phyloP scores from a whole-genome alignment of 2,888 invertebrate species.

The Thumatha senex region DNA sequence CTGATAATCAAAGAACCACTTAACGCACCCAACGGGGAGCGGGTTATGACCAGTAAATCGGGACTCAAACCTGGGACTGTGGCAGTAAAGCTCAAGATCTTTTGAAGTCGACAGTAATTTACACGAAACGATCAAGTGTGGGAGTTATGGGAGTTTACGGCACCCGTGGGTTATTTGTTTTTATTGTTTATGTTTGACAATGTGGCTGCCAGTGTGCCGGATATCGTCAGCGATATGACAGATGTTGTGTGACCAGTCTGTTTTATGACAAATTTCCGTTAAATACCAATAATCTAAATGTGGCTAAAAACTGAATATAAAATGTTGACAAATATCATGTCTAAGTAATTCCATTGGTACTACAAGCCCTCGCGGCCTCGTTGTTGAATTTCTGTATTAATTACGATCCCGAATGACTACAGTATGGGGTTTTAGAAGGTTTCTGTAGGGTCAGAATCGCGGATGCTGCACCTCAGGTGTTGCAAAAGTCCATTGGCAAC shows the following conservation, averaged over 20 bases:
- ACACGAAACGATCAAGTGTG: constrained; percentile 13
- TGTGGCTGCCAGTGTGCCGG: constrained; percentile 23
- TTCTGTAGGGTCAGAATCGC: no score
- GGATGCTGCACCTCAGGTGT: no score
- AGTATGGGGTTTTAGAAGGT: no score
- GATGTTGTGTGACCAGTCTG: constrained; percentile 2
- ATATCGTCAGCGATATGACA: not conserved
- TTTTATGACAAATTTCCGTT: not conserved
- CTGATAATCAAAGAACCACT: constrained; percentile 14
- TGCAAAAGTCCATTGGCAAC: no score
- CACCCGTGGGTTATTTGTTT: constrained; percentile 12
- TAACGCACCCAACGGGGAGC: constrained; percentile 4
- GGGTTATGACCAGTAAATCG: constrained; percentile 15
- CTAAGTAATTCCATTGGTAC: no score
- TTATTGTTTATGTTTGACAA: constrained; percentile 21
- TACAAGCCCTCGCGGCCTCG: no score
- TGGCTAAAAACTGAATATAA: no score
- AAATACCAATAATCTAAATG: no score
- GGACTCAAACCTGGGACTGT: constrained; percentile 6
- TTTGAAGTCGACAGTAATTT: constrained; percentile 63
- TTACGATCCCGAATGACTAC: no score
- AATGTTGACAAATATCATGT: no score
- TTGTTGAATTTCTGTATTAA: no score
- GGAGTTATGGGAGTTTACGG: constrained; percentile 12
- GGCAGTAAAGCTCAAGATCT: constrained; percentile 18